These are phyloP conservation scores for Caenorhabditis angaria DNA, from an alignment of 2,888 invertebrate genomes.

Conservation along the genomic window DNA sequence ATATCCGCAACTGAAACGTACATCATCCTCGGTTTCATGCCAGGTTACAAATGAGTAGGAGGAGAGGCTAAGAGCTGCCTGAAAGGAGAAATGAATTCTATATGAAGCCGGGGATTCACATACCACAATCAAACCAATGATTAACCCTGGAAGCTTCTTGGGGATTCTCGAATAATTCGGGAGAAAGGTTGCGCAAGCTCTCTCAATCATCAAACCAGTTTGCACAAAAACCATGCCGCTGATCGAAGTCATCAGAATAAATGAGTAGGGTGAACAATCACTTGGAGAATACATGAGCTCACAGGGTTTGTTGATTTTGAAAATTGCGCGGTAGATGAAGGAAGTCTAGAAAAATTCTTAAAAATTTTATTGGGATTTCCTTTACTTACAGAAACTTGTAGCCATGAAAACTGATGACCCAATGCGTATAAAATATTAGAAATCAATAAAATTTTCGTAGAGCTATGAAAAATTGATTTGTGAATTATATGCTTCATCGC, in stretches of 20 bases:
- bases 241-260: not conserved
- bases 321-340: not conserved
- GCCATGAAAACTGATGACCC: not conserved
- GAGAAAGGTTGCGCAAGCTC: not conserved
- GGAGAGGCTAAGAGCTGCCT: not conserved
- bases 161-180: not conserved
- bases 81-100: not conserved
- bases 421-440: not conserved
- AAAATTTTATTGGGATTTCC: no score
- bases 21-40: not conserved
- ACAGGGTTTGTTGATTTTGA: slow-evolving; percentile 1
- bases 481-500: not conserved
- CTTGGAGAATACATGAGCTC: slow-evolving; percentile 4
- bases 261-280: not conserved
- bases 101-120: not conserved
- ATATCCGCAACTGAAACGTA: slow-evolving; percentile 1
- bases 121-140: not conserved
- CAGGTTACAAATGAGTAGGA: not conserved
- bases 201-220: not conserved
- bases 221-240: slow-evolving; percentile 3
- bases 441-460: not conserved
- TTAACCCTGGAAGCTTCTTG: not conserved
- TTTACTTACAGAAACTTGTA: not conserved
- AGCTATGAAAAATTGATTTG: not conserved
- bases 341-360: not conserved